Percentiles rank a stretch among this genome's conserved stretches.
phyloP scores from a whole-genome alignment of 2,797 vertebrate species.

The Trichosurus vulpecula region DNA sequence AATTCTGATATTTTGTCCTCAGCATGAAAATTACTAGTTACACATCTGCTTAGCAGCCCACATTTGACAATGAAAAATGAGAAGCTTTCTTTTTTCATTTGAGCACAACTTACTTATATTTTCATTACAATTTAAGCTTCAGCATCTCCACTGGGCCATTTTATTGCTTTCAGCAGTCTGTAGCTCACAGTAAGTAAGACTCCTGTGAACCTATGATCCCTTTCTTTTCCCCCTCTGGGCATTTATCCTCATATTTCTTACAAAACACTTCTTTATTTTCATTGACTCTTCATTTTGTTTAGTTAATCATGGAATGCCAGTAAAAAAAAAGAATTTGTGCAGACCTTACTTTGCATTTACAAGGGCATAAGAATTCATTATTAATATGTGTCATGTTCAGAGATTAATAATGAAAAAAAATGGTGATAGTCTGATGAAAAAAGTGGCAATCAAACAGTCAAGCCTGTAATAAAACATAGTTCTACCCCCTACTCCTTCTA shows the following conservation, averaged over 20 bases:
- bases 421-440: conserved; percentile 59
- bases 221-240: conserved; percentile 57
- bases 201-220: conserved; percentile 44
- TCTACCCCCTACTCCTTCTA: neutral
- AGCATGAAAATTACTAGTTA: neutral
- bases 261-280: conserved; percentile 52
- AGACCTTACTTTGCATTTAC: conserved; percentile 19
- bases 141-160: conserved; percentile 47
- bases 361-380: conserved; percentile 35
- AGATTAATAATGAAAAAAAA: conserved; percentile 58
- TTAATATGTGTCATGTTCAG: conserved; percentile 56
- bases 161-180: conserved; percentile 54
- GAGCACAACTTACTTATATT: conserved; percentile 58
- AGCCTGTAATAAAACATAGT: conserved; percentile 45
- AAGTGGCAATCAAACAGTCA: conserved; percentile 31
- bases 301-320: neutral
- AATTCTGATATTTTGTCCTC: neutral
- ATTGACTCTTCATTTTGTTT: conserved; percentile 49
- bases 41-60: conserved; percentile 29
- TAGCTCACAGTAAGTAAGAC: conserved; percentile 26
- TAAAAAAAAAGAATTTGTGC: neutral
- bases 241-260: conserved; percentile 69
- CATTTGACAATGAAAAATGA: conserved; percentile 64
- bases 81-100: conserved; percentile 53
- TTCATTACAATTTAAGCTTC: conserved; percentile 63